Evolutionary conservation across 92 coral and sea anemone genomes (phyloP).

Genomic region (Porites divaricata): DNA sequence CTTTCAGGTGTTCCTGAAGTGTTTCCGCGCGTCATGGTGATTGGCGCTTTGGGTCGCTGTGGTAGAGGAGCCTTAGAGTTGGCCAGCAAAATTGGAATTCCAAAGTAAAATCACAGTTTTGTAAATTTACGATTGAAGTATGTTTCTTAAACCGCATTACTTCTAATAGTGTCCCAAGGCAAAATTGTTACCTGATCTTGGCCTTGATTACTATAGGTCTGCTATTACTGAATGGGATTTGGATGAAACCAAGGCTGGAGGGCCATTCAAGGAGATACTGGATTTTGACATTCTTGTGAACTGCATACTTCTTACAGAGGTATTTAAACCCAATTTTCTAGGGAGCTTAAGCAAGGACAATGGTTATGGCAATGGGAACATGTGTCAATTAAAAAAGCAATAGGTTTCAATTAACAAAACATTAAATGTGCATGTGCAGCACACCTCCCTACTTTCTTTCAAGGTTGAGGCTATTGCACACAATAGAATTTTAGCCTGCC

Average conservation of each 20-base stretch:
- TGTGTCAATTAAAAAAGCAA: too few relatives aligned
- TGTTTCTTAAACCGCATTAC: too few relatives aligned
- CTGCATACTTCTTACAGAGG: constrained; percentile 77
- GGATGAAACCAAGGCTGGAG: constrained; percentile 87
- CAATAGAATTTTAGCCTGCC: too few relatives aligned
- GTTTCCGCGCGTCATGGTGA: constrained; percentile 75
- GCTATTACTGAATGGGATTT: constrained; percentile 72
- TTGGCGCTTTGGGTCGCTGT: constrained; percentile 93
- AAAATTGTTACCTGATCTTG: too few relatives aligned
- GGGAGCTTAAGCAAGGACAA: neutral
- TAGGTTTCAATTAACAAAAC: too few relatives aligned
- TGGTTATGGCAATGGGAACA: neutral
- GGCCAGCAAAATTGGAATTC: constrained; percentile 78
- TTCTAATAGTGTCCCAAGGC: too few relatives aligned
- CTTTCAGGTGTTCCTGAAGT: constrained; percentile 57
- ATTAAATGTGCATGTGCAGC: too few relatives aligned
- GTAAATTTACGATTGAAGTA: neutral
- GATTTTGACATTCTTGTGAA: constrained; percentile 85
- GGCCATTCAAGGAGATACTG: constrained; percentile 81
- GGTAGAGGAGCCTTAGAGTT: constrained; percentile 82
- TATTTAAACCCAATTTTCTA: neutral
- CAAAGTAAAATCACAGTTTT: constrained; percentile 61
- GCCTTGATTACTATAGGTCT: constrained; percentile 19
- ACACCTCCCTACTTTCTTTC: neutral
- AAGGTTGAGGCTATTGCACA: too few relatives aligned